Evolutionary conservation across 1,140 invertebrate genomes (phyloP), one percentile per base, ranked within the genome.

Genomic region (Drosophila novamexicana): DNA sequence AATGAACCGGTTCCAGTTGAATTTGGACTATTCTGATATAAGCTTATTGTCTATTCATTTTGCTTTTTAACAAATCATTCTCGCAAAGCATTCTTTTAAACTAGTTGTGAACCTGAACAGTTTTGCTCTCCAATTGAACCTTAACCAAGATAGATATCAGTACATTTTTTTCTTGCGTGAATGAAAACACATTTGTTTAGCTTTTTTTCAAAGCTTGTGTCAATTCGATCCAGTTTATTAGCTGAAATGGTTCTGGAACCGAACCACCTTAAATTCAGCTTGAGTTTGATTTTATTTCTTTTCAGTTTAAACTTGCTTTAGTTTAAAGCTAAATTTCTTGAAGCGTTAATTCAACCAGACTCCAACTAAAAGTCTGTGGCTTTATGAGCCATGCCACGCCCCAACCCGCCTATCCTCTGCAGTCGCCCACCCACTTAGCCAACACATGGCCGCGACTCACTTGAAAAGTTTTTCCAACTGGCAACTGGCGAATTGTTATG

Each of bases 401-500:
- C 9, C 22, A 39, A 22, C 49, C 2, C 16, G 7, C 1, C 10
- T 7, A 5, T 36, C 16, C 2, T 12, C 22, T 32, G 12, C 14
- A 29, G 47, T 8, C 14, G n/a, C 32, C n/a, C 50, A 6, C 52
- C 34, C 34, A 16, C 52, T 54, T 39, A 57, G 49, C 16, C 22
- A 50, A 50, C 66, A 69, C 58, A 62, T 63, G 44, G 66, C 58
- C 4, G 36, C 69, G 44, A 66, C 62, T 70, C 42, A 64, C 50
- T 44, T 52, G 61, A 56, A 58, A 32, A 58, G 47, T 66, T 65
- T 66, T 50, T 22, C 22, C 58, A 54, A 16, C 59, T 45, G 40
- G 54, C 61, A 65, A 49, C 42, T 36, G 50, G 68, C 69, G 64
- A 68, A 68, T 73, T 68, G 79, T 88, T 86, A 77, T 86, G 82